These are phyloP conservation scores for Chunga burmeisteri DNA, from an alignment of 2,113 vertebrate species.

Conservation along the genomic window DNA sequence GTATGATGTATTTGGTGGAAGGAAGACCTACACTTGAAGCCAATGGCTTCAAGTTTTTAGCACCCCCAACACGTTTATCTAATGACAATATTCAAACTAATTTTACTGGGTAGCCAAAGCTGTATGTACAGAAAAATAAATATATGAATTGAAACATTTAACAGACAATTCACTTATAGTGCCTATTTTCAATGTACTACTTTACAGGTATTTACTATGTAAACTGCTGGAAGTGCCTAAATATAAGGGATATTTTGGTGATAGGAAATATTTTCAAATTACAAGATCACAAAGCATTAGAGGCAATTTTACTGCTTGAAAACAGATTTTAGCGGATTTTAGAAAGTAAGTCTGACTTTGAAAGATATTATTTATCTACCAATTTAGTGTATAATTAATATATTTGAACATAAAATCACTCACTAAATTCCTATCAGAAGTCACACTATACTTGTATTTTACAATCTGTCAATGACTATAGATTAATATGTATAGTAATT, in stretches of 20 bases:
- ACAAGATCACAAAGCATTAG: background rate
- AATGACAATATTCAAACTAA: background rate
- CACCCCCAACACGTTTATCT: background rate
- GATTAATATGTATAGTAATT: background rate
- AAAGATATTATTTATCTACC: background rate
- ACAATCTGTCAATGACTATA: background rate
- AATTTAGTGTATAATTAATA: background rate
- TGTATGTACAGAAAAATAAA: background rate
- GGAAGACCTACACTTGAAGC: background rate
- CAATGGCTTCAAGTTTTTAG: background rate
- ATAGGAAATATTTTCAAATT: background rate
- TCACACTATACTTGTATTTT: background rate
- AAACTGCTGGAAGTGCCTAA: background rate
- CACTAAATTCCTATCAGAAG: background rate
- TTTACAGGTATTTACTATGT: background rate
- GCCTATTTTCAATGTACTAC: background rate
- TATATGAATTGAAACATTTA: background rate
- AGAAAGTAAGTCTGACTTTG: background rate
- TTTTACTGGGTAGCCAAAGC: background rate
- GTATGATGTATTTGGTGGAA: background rate
- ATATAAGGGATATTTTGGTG: background rate
- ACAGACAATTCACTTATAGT: background rate
- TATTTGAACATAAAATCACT: background rate
- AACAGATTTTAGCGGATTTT: background rate
- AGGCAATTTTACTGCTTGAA: background rate